These are phyloP conservation scores for Sycobia sp. DNA, from an alignment of 1,140 invertebrate species.

Conservation along the genomic window DNA sequence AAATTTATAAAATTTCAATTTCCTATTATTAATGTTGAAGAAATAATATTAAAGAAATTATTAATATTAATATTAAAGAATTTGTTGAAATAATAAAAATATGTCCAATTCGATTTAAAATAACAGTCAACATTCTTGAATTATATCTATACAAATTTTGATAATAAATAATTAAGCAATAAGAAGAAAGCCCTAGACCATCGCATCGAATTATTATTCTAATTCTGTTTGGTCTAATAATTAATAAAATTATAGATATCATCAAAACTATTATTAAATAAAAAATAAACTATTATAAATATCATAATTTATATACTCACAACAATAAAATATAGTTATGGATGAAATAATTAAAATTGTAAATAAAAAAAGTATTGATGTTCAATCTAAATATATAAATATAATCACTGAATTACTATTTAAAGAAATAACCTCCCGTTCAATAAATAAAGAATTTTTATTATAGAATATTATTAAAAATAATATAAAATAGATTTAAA, in stretches of 20 bases:
- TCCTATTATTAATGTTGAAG: too few relatives aligned
- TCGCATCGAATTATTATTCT: conserved; percentile 73
- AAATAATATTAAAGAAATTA: too few relatives aligned
- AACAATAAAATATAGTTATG: conserved; percentile 67
- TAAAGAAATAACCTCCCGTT: too few relatives aligned
- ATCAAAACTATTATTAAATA: conserved; percentile 69
- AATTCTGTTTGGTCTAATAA: conserved; percentile 71
- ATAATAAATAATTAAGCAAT: conserved; percentile 72
- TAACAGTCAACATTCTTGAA: conserved; percentile 67
- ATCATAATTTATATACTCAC: conserved; percentile 65
- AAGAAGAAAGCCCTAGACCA: conserved; percentile 70
- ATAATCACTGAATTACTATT: too few relatives aligned
- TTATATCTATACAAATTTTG: conserved; percentile 66
- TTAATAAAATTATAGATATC: conserved; percentile 69
- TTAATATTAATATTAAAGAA: conserved; percentile 56
- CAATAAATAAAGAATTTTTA: conserved; percentile 72
- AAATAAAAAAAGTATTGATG: too few relatives aligned
- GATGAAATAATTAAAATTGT: conserved; percentile 53
- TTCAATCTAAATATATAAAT: not conserved
- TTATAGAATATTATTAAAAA: conserved; percentile 49
- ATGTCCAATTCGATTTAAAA: conserved; percentile 70
- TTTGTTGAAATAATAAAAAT: conserved; percentile 62
- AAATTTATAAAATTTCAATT: too few relatives aligned
- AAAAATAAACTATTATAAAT: conserved; percentile 63
- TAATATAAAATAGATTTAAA: conserved; percentile 59